Conservation (phyloP, 2,888 invertebrate species). For the Carabus problematicus region DNA sequence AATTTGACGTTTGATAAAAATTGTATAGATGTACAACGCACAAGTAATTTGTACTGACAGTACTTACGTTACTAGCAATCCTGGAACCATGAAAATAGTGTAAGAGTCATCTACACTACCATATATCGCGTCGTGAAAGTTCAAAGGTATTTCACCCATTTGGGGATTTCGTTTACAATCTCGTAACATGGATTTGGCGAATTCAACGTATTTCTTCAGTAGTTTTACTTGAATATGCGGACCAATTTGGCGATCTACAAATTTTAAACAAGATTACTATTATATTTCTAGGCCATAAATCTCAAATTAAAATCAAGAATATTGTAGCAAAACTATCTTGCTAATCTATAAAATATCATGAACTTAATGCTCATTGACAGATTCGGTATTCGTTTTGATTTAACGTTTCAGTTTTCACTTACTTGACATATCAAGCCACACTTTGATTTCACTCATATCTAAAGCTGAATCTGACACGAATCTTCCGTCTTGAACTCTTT, state of each 20-base stretch:
- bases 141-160: constrained; percentile 68
- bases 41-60: neutral
- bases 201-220: constrained; percentile 71
- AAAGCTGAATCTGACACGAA: constrained; percentile 64
- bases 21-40: too few species aligned
- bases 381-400: neutral
- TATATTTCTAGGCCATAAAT: too few species aligned
- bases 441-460: constrained; percentile 68
- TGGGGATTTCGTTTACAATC: constrained; percentile 69
- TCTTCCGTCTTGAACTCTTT: constrained; percentile 66
- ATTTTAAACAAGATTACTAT: neutral
- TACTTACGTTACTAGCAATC: constrained; percentile 81
- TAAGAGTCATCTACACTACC: constrained; percentile 74
- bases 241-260: constrained; percentile 82
- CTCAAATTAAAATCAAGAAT: too few species aligned
- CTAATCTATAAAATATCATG: too few species aligned
- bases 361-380: too few species aligned
- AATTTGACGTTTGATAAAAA: too few species aligned
- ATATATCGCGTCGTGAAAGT: constrained; percentile 74
- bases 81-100: constrained; percentile 84
- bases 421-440: constrained; percentile 82
- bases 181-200: constrained; percentile 68
- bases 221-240: constrained; percentile 74
- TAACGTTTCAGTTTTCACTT: constrained; percentile 49
- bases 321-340: too few species aligned